Conservation (phyloP, 1,140 invertebrate species). For the Drosophila subpulchrella region DNA sequence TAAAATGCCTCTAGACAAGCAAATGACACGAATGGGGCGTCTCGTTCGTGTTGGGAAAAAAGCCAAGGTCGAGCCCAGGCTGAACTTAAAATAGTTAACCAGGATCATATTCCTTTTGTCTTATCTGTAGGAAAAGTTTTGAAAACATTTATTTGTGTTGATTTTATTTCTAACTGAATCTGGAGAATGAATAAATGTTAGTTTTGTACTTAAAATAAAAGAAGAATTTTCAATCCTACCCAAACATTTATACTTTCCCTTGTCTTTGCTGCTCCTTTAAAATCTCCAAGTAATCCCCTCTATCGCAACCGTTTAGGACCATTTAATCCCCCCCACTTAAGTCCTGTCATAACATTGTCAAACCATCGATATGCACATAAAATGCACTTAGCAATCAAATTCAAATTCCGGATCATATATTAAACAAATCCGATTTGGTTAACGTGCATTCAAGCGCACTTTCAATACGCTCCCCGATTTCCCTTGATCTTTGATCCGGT, state of each 20-base stretch:
- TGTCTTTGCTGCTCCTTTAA: neutral
- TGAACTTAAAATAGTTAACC: conserved; percentile 6
- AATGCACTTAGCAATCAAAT: conserved; percentile 62
- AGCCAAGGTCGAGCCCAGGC: conserved; percentile 33
- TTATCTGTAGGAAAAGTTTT: neutral
- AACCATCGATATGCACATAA: conserved; percentile 15
- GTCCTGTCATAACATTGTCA: conserved; percentile 45
- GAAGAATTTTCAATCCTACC: no score
- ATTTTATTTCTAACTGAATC: neutral
- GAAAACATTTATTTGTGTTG: neutral
- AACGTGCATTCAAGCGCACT: conserved; percentile 42
- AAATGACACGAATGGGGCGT: conserved; percentile 33
- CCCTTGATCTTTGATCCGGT: conserved; percentile 25
- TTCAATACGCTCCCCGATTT: conserved; percentile 6
- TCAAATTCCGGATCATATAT: conserved; percentile 72
- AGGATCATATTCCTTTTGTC: conserved; percentile 1
- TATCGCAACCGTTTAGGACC: neutral
- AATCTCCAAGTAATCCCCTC: neutral
- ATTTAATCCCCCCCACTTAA: conserved; percentile 33
- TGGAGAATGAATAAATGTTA: no score
- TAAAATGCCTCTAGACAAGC: conserved; percentile 63
- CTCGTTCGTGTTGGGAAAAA: neutral
- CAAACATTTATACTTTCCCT: no score
- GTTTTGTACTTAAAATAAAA: no score
- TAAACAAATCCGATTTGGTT: conserved; percentile 71